Evolutionary conservation across 2,113 vertebrate genomes (phyloP).

Genomic region (Ibidorhyncha struthersii): DNA sequence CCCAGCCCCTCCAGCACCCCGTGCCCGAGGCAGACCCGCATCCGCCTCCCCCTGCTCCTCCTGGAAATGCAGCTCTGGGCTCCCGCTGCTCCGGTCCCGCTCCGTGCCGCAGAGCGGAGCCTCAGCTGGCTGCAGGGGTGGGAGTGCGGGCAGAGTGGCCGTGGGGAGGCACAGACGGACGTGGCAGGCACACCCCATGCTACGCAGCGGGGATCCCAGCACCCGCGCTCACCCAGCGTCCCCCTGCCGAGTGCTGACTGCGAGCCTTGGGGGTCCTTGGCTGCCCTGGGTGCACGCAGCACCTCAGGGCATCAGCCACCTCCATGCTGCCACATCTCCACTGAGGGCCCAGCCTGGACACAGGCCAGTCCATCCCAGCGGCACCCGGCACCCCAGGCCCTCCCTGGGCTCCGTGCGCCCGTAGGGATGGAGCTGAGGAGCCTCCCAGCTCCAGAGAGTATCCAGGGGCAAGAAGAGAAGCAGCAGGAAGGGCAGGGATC

Average conservation of each 20-base stretch:
- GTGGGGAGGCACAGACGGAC: rapidly evolving
- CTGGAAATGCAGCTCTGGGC: not conserved
- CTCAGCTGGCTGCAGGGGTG: not conserved
- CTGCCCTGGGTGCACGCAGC: rapidly evolving
- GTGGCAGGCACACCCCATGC: rapidly evolving
- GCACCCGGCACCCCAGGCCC: rapidly evolving
- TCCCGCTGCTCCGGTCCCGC: rapidly evolving
- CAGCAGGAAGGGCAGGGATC: not conserved
- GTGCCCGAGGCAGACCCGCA: not conserved
- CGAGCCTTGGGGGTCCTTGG: rapidly evolving
- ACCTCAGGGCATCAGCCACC: not conserved
- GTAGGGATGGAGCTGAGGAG: not conserved
- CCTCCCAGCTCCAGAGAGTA: not conserved
- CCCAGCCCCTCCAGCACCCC: not conserved
- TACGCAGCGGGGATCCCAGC: rapidly evolving
- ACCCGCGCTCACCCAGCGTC: not conserved
- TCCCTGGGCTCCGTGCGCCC: not conserved
- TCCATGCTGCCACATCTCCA: not conserved
- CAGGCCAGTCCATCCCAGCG: rapidly evolving
- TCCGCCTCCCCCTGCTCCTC: rapidly evolving
- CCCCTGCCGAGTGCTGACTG: rapidly evolving
- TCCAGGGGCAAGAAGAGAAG: not conserved
- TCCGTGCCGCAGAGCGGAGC: not conserved
- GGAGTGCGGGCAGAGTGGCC: not conserved
- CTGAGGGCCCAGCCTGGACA: not conserved